Percentiles rank a stretch among this genome's conserved stretches.
Conservation (phyloP, 2,113 vertebrate genomes). For the Hyaena hyaena region DNA sequence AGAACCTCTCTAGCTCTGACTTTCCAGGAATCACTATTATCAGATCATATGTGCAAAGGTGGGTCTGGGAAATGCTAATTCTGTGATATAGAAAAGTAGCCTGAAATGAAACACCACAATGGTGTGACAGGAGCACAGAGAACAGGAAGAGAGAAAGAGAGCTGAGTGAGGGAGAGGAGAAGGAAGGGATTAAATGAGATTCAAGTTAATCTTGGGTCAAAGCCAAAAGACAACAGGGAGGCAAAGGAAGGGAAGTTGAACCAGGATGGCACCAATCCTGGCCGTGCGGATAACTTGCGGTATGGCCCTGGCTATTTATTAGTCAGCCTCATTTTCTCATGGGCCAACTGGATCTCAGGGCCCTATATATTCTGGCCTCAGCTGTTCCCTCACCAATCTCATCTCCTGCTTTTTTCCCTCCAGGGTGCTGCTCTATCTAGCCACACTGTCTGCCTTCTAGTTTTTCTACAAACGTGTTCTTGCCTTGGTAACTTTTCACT, state of each 20-base stretch:
- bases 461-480: neutral
- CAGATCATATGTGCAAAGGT: neutral
- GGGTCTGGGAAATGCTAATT: slow-evolving; percentile 21
- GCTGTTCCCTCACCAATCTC: neutral
- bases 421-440: neutral
- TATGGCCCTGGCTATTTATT: neutral
- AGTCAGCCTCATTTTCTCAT: neutral
- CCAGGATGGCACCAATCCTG: neutral
- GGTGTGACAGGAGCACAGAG: neutral
- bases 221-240: neutral
- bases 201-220: slow-evolving; percentile 27
- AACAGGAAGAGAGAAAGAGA: neutral
- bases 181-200: slow-evolving; percentile 28
- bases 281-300: neutral
- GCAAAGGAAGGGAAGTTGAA: neutral
- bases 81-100: neutral
- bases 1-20: neutral
- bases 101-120: neutral
- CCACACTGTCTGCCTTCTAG: neutral
- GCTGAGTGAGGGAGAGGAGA: neutral
- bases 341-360: neutral
- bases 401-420: neutral
- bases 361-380: neutral
- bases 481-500: neutral
- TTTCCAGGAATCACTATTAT: neutral